Evolutionary conservation across 1,140 invertebrate species (phyloP).

Genomic region (Bombus sylvicola): DNA sequence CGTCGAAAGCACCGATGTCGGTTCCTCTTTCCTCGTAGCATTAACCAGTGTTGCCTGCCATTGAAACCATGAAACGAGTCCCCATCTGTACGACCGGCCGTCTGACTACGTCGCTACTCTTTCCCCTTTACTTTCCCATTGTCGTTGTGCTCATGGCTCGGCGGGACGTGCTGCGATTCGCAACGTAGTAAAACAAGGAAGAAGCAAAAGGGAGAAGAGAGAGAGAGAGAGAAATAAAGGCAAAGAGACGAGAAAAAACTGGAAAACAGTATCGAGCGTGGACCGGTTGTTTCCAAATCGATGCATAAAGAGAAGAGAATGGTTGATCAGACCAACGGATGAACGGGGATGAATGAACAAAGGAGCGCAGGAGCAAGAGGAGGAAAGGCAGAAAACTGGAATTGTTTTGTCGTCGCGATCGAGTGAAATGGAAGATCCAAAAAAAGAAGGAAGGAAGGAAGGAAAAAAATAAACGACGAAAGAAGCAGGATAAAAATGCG

Average conservation of each 20-base stretch:
- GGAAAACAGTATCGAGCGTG: constrained; percentile 36
- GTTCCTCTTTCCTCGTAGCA: neutral
- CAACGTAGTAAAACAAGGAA: neutral
- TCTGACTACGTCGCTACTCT: constrained; percentile 23
- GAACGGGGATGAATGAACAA: constrained; percentile 14
- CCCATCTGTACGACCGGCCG: neutral
- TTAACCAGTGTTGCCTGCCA: neutral
- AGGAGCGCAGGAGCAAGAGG: constrained; percentile 1
- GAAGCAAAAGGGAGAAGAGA: neutral
- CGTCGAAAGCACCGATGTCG: constrained; percentile 25
- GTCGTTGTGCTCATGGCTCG: constrained; percentile 11
- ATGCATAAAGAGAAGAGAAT: constrained; percentile 44
- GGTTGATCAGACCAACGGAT: constrained; percentile 9
- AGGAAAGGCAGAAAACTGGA: constrained; percentile 14
- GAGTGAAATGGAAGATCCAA: constrained; percentile 36
- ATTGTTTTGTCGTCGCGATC: constrained; percentile 9
- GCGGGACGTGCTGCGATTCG: constrained; percentile 28
- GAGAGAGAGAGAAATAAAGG: no score
- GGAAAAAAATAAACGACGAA: neutral
- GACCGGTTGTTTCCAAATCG: constrained; percentile 51
- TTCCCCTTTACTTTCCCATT: constrained; percentile 30
- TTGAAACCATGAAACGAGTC: constrained; percentile 24
- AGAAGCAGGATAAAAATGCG: neutral
- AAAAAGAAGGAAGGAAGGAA: neutral
- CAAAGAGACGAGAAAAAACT: neutral